phyloP scores from a whole-genome alignment of 1,140 invertebrate species.

The Monomorium pharaonis region DNA sequence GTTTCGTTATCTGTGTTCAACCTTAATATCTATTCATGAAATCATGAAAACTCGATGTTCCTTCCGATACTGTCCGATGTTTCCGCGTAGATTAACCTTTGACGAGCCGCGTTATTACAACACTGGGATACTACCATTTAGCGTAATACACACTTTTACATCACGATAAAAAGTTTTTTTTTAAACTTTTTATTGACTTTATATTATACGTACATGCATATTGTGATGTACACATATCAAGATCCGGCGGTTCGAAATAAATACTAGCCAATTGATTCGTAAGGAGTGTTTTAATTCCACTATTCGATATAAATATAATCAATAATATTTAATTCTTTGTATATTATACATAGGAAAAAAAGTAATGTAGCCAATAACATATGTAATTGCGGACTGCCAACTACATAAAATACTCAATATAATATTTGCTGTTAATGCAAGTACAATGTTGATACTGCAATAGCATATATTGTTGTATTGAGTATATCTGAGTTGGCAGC shows the following conservation, averaged over 20 bases:
- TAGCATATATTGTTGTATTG: too few species aligned
- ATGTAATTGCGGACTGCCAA: too few species aligned
- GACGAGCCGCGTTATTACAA: background rate
- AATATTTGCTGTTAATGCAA: too few species aligned
- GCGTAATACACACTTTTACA: background rate
- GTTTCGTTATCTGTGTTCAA: conserved; percentile 19
- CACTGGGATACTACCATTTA: background rate
- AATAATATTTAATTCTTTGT: background rate
- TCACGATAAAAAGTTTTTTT: background rate
- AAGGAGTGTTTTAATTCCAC: background rate
- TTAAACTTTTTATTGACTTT: background rate
- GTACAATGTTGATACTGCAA: too few species aligned
- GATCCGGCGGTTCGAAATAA: background rate
- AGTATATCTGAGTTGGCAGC: too few species aligned
- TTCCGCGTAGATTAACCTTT: background rate
- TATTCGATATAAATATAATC: background rate
- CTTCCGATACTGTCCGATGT: conserved; percentile 9
- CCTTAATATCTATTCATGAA: conserved; percentile 45
- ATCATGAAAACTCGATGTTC: conserved; percentile 34
- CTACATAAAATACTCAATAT: too few species aligned
- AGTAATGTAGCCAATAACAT: too few species aligned
- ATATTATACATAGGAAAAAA: too few species aligned
- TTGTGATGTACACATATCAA: background rate
- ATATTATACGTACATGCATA: background rate
- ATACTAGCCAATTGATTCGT: background rate